Evolutionary conservation across 2,888 invertebrate genomes (phyloP).

Genomic region (Torymus auratus): DNA sequence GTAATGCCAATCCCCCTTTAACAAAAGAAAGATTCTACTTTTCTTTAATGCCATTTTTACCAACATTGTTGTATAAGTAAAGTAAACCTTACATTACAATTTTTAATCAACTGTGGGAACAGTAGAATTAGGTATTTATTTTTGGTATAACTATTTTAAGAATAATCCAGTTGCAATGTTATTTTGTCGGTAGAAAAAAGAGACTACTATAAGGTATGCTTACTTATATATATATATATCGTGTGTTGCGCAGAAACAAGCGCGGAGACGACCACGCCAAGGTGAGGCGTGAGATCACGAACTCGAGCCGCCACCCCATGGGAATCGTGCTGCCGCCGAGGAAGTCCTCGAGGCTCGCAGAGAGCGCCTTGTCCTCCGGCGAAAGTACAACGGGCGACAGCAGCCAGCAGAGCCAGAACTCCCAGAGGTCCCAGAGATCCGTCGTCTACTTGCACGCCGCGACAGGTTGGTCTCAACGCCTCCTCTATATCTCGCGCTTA

Average conservation of each 20-base stretch:
- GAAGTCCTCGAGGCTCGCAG: slow-evolving; percentile 72
- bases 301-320: slow-evolving; percentile 70
- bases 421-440: slow-evolving; percentile 84
- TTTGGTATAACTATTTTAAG: no score
- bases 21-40: no score
- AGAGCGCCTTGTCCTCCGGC: slow-evolving; percentile 74
- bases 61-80: no score
- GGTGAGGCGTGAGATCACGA: slow-evolving; percentile 70
- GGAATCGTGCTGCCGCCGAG: slow-evolving; percentile 69
- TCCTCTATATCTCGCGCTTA: background rate
- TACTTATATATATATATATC: background rate
- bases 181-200: background rate
- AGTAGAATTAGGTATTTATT: no score
- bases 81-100: no score
- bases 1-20: no score
- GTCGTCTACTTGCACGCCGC: slow-evolving; percentile 91
- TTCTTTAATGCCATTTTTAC: no score
- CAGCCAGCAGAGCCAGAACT: slow-evolving; percentile 82
- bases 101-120: no score
- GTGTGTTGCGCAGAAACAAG: slow-evolving; percentile 65
- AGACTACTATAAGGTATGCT: slow-evolving; percentile 33
- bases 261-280: slow-evolving; percentile 70
- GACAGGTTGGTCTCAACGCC: slow-evolving; percentile 79
- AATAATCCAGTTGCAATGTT: no score
- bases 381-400: slow-evolving; percentile 77